Evolutionary conservation across 2,113 vertebrate genomes (phyloP).

Genomic region (Petromus typicus): DNA sequence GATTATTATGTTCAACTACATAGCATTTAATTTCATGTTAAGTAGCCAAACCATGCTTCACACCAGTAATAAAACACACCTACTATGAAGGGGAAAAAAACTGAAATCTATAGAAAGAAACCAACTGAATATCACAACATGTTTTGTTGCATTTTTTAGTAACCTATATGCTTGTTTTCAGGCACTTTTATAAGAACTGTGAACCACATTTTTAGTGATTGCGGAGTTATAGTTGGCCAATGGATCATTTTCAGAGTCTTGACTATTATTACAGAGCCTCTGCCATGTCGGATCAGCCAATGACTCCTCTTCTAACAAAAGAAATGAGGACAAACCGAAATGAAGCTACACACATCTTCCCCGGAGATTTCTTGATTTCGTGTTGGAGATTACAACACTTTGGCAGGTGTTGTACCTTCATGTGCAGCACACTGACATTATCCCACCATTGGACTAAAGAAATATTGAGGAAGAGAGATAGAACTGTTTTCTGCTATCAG

Average conservation of each 20-base stretch:
- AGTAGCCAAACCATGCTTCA: background rate
- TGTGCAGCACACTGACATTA: background rate
- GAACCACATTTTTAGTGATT: background rate
- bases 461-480: background rate
- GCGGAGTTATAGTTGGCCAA: background rate
- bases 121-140: background rate
- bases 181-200: background rate
- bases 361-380: background rate
- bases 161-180: background rate
- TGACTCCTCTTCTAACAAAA: background rate
- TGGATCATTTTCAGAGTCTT: background rate
- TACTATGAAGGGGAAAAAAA: background rate
- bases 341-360: background rate
- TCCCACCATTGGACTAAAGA: background rate
- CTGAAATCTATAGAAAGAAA: background rate
- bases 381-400: too few species aligned
- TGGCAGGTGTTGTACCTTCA: background rate
- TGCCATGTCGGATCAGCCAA: background rate
- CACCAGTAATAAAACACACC: background rate
- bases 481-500: too few species aligned
- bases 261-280: background rate
- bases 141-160: background rate
- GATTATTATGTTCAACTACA: background rate
- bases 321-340: background rate
- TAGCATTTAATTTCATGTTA: background rate